phyloP scores from a whole-genome alignment of 1,140 invertebrate species.

The Microvelia longipes region DNA sequence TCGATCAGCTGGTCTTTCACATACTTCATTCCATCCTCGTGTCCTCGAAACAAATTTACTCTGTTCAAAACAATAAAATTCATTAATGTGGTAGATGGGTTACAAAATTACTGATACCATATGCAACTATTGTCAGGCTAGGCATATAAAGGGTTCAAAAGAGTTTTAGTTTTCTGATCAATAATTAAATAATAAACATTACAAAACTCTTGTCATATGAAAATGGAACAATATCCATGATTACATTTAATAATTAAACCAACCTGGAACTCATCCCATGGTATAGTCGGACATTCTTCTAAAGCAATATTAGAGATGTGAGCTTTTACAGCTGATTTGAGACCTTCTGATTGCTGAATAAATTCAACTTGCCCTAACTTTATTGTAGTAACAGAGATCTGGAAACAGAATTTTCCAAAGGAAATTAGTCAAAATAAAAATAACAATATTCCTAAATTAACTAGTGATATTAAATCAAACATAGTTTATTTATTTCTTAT shows the following conservation, averaged over 20 bases:
- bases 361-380: conserved; percentile 68
- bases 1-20: conserved; percentile 27
- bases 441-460: too few species aligned
- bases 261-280: conserved; percentile 89
- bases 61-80: conserved; percentile 31
- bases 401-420: too few species aligned
- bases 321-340: conserved; percentile 52
- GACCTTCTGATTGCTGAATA: conserved; percentile 59
- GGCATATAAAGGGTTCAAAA: too few species aligned
- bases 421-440: too few species aligned
- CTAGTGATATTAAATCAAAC: too few species aligned
- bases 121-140: too few species aligned
- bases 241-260: conserved; percentile 23
- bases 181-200: conserved; percentile 7
- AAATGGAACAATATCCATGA: too few species aligned
- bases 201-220: too few species aligned
- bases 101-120: too few species aligned
- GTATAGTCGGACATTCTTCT: conserved; percentile 71
- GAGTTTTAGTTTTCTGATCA: neutral
- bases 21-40: conserved; percentile 47
- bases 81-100: too few species aligned
- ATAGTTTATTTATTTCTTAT: too few species aligned
- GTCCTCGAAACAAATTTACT: conserved; percentile 54
- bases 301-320: conserved; percentile 58
- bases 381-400: conserved; percentile 70